A percentile compares a stretch with the other conserved stretches of the same genome.
Evolutionary conservation across 2,113 vertebrate genomes (phyloP).

Genomic region (Edolisoma coerulescens): DNA sequence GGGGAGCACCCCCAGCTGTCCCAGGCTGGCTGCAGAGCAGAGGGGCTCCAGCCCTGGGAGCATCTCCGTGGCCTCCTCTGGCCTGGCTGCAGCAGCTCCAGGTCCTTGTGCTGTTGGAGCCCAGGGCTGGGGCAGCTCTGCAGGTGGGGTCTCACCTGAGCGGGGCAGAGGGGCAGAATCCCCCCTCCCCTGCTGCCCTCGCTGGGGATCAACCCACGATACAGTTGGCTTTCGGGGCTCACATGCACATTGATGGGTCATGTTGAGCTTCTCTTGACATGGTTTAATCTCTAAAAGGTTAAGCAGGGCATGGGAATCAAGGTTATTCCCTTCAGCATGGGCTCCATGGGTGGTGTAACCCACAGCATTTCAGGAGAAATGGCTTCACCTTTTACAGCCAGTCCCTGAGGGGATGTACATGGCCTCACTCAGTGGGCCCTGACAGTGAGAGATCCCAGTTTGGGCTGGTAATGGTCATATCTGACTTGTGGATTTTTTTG

Average conservation of each 20-base stretch:
- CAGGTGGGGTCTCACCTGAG: background rate
- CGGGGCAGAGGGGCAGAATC: background rate
- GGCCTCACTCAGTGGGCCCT: too few relatives aligned
- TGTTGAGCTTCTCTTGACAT: background rate
- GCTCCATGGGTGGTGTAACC: background rate
- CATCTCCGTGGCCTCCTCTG: background rate
- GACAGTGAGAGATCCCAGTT: background rate
- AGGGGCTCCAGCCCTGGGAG: background rate
- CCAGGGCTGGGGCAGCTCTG: background rate
- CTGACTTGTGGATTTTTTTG: background rate
- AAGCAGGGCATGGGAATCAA: accelerated
- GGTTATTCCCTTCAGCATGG: background rate
- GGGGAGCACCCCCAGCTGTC: background rate
- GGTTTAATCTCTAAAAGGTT: background rate
- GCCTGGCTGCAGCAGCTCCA: background rate
- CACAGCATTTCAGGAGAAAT: background rate
- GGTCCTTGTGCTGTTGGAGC: background rate
- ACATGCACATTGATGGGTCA: background rate
- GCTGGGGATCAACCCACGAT: background rate
- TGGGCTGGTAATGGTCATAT: background rate
- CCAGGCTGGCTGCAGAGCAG: background rate
- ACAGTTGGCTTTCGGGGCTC: background rate
- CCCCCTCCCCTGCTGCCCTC: background rate
- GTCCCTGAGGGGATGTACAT: accelerated
- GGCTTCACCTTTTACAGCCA: background rate